Base-by-base conservation (phyloP, 1,140 invertebrate species). In the Steinernema feltiae region DNA sequence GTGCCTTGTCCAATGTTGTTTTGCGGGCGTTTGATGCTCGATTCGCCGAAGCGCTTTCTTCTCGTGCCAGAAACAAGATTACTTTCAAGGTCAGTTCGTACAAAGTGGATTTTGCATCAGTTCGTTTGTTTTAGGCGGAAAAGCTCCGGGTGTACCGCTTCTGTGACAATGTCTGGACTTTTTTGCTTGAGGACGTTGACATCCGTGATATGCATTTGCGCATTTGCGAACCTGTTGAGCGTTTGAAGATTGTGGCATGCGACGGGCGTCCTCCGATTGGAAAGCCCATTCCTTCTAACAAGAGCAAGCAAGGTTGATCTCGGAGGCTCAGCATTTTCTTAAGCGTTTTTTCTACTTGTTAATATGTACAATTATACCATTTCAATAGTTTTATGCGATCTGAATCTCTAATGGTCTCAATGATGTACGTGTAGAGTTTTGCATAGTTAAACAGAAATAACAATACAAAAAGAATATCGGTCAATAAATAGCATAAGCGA, bases 81-180 rank as follows among this genome's bases (percentile, higher is more conserved):
- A 83, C 73, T 32, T 86, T 84, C 41, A 83, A 85, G 80, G 82
- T 21, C 17, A n/a, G n/a, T n/a, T n/a, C n/a, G n/a, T n/a, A n/a
- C n/a, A n/a, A n/a, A n/a, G n/a, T n/a, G n/a, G n/a, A n/a, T n/a
- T n/a, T n/a, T n/a, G n/a, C n/a, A n/a, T n/a, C n/a, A n/a, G n/a
- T n/a, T n/a, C n/a, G n/a, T n/a, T n/a, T n/a, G 53, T 76, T 63
- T 48, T 63, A 93, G 91, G 94, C 94, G 80, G 93, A 93, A 35
- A 97, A 97, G 90, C 89, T 99, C 77, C 96, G 96, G 85, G 98
- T 96, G 0, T 99, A 99, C 87, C 90, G 97, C 83, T 99, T 98
- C 89, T 99, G 97, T 90, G 97, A 99, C 89, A 99, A 99, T 90
- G 97, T 99, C 0, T 99, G 97, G 97, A 99, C 96, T n/a, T 97